Evolutionary conservation across 2,113 vertebrate species (phyloP).

Genomic region (Aix galericulata): DNA sequence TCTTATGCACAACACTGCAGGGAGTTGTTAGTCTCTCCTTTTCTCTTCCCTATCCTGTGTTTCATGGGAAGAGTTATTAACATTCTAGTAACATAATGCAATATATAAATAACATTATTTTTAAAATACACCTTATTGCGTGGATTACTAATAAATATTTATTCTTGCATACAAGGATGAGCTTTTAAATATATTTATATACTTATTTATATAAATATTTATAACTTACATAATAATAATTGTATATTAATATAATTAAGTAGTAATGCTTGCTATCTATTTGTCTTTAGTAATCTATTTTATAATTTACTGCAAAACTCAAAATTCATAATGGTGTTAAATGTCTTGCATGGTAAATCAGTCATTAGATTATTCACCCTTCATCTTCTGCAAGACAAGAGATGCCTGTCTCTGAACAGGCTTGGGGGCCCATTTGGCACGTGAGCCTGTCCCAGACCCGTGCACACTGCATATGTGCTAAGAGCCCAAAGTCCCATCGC

Average conservation of each 20-base stretch:
- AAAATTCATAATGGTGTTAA: not conserved
- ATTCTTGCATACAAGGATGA: not conserved
- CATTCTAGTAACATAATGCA: not conserved
- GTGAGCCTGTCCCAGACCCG: not conserved
- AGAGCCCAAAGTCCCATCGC: not conserved
- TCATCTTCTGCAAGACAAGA: not conserved
- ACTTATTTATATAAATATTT: not conserved
- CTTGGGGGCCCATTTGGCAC: accelerated
- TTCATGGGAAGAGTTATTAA: not conserved
- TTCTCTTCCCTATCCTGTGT: not conserved
- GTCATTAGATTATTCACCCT: not conserved
- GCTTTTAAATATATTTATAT: not conserved
- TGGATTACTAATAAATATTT: not conserved
- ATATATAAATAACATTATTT: not conserved
- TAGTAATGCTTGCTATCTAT: not conserved
- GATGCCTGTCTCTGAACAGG: not conserved
- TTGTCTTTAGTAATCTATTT: not conserved
- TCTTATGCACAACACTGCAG: not conserved
- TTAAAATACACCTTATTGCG: not conserved
- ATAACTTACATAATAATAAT: not conserved
- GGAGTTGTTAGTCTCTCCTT: not conserved
- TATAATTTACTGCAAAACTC: not conserved
- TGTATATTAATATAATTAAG: not conserved
- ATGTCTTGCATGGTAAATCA: not conserved
- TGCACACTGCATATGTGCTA: not conserved